phyloP scores from a whole-genome alignment of 2,113 vertebrate species.

The Macroglossus sobrinus region DNA sequence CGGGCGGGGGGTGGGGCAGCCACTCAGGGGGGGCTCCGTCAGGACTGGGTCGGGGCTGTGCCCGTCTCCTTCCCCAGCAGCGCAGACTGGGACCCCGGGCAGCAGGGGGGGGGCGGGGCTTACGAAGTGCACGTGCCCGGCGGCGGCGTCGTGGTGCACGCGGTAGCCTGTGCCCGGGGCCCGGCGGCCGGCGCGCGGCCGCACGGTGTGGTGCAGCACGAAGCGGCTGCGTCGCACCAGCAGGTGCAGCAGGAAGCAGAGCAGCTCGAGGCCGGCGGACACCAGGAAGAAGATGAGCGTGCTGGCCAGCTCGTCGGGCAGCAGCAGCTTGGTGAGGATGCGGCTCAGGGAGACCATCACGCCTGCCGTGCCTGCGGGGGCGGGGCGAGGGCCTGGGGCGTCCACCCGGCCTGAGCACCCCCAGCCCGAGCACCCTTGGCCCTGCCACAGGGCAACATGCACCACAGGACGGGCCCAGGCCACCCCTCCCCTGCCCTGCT shows the following conservation, averaged over 20 bases:
- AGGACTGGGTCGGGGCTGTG: neutral
- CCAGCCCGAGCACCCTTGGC: no score
- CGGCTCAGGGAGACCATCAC: slow-evolving; percentile 97
- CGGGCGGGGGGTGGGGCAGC: neutral
- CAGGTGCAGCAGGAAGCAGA: slow-evolving; percentile 95
- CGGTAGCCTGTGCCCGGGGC: slow-evolving; percentile 84
- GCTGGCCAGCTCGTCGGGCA: slow-evolving; percentile 91
- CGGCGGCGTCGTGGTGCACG: slow-evolving; percentile 92
- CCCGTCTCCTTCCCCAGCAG: neutral
- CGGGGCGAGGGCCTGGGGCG: neutral
- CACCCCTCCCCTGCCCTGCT: rapidly evolving
- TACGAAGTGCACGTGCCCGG: slow-evolving; percentile 95
- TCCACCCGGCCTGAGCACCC: rapidly evolving
- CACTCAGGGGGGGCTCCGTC: neutral
- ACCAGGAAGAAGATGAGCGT: slow-evolving; percentile 98
- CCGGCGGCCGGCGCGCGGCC: slow-evolving; percentile 75
- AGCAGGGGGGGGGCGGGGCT: slow-evolving; percentile 52
- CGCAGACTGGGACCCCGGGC: no score
- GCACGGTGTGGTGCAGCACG: slow-evolving; percentile 89
- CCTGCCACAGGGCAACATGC: neutral
- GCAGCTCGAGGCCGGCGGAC: slow-evolving; percentile 94
- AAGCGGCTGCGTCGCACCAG: slow-evolving; percentile 92
- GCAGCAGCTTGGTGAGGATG: slow-evolving; percentile 97
- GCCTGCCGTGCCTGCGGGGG: slow-evolving; percentile 90
- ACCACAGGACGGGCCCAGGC: neutral